Evolutionary conservation across 1,140 invertebrate genomes (phyloP).

Genomic region (Hypothenemus hampei): DNA sequence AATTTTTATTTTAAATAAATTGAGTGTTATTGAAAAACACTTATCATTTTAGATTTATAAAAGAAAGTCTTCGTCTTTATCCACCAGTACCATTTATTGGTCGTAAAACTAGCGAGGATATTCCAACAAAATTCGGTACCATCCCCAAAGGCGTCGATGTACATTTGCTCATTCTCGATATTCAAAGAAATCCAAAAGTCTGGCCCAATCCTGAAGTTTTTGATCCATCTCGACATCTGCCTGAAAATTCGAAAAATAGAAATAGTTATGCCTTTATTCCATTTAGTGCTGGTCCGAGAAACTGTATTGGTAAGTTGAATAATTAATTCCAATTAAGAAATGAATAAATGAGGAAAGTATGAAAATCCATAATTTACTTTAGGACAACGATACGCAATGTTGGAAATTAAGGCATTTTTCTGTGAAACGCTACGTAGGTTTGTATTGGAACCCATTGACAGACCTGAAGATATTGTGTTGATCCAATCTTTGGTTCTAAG

Average conservation of each 20-base stretch:
- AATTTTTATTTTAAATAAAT: not conserved
- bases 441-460: slow-evolving; percentile 43
- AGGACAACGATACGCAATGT: slow-evolving; percentile 73
- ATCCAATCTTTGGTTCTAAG: slow-evolving; percentile 45
- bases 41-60: slow-evolving; percentile 48
- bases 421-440: slow-evolving; percentile 64
- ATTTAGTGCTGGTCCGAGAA: slow-evolving; percentile 61
- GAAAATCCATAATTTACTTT: not conserved
- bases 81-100: slow-evolving; percentile 64
- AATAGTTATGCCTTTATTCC: slow-evolving; percentile 56
- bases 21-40: too few relatives aligned
- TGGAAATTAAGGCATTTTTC: slow-evolving; percentile 69
- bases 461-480: slow-evolving; percentile 33
- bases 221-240: slow-evolving; percentile 64
- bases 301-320: slow-evolving; percentile 54
- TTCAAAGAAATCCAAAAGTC: slow-evolving; percentile 34
- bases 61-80: slow-evolving; percentile 58
- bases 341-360: not conserved
- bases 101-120: slow-evolving; percentile 50
- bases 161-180: slow-evolving; percentile 25
- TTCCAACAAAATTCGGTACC: slow-evolving; percentile 37
- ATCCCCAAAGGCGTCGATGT: slow-evolving; percentile 23
- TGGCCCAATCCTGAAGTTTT: slow-evolving; percentile 62
- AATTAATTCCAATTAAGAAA: not conserved
- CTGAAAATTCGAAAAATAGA: slow-evolving; percentile 48